phyloP scores from a whole-genome alignment of 2,888 invertebrate genomes.

The Pristionchus exspectatus region DNA sequence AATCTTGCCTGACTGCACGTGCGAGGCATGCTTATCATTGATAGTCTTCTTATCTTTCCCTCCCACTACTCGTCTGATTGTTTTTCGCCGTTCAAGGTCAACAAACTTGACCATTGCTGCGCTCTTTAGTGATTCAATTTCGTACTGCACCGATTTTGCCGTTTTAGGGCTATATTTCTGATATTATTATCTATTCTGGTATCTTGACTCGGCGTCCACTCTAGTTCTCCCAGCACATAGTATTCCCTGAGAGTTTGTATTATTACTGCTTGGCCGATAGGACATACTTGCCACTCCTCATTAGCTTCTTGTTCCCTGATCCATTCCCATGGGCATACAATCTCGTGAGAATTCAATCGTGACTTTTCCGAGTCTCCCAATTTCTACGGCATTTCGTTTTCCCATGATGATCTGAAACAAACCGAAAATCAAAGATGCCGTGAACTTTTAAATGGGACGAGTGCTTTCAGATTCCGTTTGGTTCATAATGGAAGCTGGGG shows the following conservation, averaged over 20 bases:
- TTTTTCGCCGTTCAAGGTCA: background rate
- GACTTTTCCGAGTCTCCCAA: background rate
- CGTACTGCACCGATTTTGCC: background rate
- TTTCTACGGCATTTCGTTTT: background rate
- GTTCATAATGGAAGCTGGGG: background rate
- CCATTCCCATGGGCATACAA: background rate
- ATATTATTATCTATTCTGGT: background rate
- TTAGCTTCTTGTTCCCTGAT: background rate
- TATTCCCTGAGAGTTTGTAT: constrained; percentile 6
- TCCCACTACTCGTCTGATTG: background rate
- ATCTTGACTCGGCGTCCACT: background rate
- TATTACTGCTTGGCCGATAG: background rate
- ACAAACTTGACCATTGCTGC: background rate
- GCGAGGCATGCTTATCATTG: background rate
- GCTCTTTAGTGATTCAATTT: background rate
- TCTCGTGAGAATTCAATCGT: background rate
- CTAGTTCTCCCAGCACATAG: constrained; percentile 16
- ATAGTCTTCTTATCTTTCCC: background rate
- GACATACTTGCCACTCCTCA: background rate
- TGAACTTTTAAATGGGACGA: background rate
- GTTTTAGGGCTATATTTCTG: too few relatives aligned
- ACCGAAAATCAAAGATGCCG: background rate
- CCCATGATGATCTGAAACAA: background rate
- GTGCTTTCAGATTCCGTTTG: background rate
- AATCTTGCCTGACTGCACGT: background rate